These are phyloP conservation scores for Microchirus variegatus DNA, from an alignment of 2,797 vertebrate genomes.

Conservation along the genomic window DNA sequence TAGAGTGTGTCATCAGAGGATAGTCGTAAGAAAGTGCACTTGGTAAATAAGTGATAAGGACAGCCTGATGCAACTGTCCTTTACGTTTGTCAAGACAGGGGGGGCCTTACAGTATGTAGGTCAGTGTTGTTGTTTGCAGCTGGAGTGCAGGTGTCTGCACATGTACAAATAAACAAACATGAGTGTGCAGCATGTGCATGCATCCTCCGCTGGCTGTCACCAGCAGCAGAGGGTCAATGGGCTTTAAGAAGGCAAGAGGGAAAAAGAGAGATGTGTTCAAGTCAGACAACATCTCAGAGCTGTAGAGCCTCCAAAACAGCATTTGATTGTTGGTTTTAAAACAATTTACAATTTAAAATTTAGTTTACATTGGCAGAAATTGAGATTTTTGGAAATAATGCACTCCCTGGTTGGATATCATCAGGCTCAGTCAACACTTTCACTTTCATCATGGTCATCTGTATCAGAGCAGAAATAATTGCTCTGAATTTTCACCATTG, in stretches of 20 bases:
- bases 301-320: no score
- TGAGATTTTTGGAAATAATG: no score
- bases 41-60: conserved; percentile 76
- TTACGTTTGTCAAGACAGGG: conserved; percentile 56
- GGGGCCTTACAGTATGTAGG: conserved; percentile 47
- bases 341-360: no score
- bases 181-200: conserved; percentile 14
- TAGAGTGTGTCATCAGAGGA: conserved; percentile 39
- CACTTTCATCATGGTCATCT: no score
- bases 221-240: conserved; percentile 45
- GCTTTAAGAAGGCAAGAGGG: conserved; percentile 26
- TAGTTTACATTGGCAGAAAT: no score
- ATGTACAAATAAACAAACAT: conserved; percentile 52
- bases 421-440: no score
- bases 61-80: conserved; percentile 52
- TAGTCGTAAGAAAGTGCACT: conserved; percentile 55
- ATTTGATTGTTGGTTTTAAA: no score
- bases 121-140: conserved; percentile 45
- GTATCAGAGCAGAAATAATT: no score
- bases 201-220: neutral
- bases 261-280: neutral
- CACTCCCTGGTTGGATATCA: no score
- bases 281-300: no score
- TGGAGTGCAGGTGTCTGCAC: conserved; percentile 52
- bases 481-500: no score